Percentiles rank a stretch among this genome's conserved stretches.
phyloP scores from a whole-genome alignment of 2,797 vertebrate species.

The Falco novaeseelandiae region DNA sequence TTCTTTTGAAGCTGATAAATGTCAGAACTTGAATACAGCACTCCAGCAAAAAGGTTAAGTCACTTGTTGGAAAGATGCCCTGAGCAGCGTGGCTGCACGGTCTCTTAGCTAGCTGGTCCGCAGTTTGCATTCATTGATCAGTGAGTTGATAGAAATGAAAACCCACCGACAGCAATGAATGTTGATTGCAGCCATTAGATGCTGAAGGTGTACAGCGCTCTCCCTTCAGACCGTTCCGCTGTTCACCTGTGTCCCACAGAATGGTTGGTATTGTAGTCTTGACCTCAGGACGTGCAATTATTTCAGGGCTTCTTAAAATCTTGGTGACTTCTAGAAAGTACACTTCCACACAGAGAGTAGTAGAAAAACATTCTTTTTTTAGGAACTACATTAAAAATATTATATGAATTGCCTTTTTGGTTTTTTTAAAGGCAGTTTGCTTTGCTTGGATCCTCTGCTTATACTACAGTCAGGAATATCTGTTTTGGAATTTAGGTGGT shows the following conservation, averaged over 20 bases:
- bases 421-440: background rate
- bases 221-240: fast-evolving
- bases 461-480: background rate
- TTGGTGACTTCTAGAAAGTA: background rate
- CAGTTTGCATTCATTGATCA: conserved; percentile 99
- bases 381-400: background rate
- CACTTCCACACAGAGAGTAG: background rate
- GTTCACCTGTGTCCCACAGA: fast-evolving
- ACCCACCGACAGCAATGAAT: conserved; percentile 99
- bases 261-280: fast-evolving
- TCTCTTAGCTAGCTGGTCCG: conserved; percentile 83
- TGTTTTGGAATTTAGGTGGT: background rate
- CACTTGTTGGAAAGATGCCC: fast-evolving
- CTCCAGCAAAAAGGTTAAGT: fast-evolving
- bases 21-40: fast-evolving
- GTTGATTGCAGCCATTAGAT: conserved; percentile 97
- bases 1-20: background rate
- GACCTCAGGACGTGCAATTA: fast-evolving
- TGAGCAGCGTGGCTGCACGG: fast-evolving
- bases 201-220: background rate
- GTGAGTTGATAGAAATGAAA: conserved; percentile 90
- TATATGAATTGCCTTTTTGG: background rate
- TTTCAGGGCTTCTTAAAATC: background rate
- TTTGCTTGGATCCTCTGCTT: background rate
- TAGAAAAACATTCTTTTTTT: background rate